These are phyloP conservation scores for Synchiropus splendidus DNA, from an alignment of 2,113 vertebrate species.

Conservation along the genomic window DNA sequence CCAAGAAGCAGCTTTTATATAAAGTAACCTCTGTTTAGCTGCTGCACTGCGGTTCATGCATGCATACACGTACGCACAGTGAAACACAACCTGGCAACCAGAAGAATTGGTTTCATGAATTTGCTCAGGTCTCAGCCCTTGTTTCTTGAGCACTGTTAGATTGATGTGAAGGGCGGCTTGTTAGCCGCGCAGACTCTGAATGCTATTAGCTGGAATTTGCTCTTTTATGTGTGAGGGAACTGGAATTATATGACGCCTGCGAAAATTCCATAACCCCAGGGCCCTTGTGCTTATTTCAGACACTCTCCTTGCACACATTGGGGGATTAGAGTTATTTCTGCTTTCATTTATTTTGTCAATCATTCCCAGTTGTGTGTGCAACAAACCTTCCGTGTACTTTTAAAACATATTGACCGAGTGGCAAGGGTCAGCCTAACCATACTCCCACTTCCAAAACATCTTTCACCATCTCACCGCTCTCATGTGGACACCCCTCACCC, in stretches of 20 bases:
- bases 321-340: neutral
- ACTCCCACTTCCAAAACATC: too few species aligned
- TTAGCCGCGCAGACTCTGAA: constrained; percentile 20
- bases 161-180: constrained; percentile 17
- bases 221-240: constrained; percentile 17
- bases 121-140: too few species aligned
- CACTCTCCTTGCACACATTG: constrained; percentile 1
- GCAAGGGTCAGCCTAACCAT: constrained; percentile 16
- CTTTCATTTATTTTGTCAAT: constrained; percentile 3
- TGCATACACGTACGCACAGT: constrained; percentile 27
- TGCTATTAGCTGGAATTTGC: constrained; percentile 7
- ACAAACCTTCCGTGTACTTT: constrained; percentile 15
- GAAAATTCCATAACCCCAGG: constrained; percentile 21
- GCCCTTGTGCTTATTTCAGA: neutral
- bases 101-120: too few species aligned
- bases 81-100: constrained; percentile 17
- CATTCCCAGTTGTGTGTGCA: constrained; percentile 6
- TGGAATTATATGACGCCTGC: constrained; percentile 14
- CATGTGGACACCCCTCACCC: neutral
- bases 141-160: neutral
- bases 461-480: neutral
- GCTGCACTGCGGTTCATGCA: constrained; percentile 35
- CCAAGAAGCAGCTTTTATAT: constrained; percentile 57
- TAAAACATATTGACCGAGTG: constrained; percentile 41
- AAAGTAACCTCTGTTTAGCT: constrained; percentile 59